Evolutionary conservation across 2,888 invertebrate species (phyloP).

Genomic region (Ariolimax columbianus): DNA sequence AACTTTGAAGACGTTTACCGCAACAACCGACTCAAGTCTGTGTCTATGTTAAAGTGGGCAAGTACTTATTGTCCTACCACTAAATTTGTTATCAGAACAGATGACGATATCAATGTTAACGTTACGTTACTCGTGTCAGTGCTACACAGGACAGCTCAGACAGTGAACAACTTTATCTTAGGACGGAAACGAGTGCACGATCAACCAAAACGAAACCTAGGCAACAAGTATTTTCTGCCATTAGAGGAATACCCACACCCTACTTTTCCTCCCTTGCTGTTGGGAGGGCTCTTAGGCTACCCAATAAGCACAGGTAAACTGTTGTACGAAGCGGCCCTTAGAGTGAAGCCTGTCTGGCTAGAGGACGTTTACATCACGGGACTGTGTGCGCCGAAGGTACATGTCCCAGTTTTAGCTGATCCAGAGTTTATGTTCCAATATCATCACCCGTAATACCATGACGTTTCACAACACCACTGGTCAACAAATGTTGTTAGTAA

Average conservation of each 20-base stretch:
- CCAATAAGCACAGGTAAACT: conserved; percentile 18
- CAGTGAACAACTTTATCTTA: conserved; percentile 59
- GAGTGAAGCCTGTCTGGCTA: conserved; percentile 6
- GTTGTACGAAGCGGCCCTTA: conserved; percentile 24
- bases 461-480: no score
- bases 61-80: conserved; percentile 70
- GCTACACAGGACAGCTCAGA: conserved; percentile 27
- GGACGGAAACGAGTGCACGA: conserved; percentile 59
- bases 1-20: conserved; percentile 60
- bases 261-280: conserved; percentile 61
- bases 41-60: conserved; percentile 72
- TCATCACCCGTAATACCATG: no score
- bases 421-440: no score
- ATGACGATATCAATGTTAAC: conserved; percentile 77
- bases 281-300: conserved; percentile 22
- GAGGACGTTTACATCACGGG: conserved; percentile 35
- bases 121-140: conserved; percentile 81
- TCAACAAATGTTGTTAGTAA: no score
- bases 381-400: conserved; percentile 7
- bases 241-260: conserved; percentile 60
- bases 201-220: conserved; percentile 54
- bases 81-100: conserved; percentile 73
- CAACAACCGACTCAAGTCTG: conserved; percentile 76
- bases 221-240: conserved; percentile 56
- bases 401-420: not conserved